Evolutionary conservation across 1,140 invertebrate genomes (phyloP).

Genomic region (Ectropis grisescens): DNA sequence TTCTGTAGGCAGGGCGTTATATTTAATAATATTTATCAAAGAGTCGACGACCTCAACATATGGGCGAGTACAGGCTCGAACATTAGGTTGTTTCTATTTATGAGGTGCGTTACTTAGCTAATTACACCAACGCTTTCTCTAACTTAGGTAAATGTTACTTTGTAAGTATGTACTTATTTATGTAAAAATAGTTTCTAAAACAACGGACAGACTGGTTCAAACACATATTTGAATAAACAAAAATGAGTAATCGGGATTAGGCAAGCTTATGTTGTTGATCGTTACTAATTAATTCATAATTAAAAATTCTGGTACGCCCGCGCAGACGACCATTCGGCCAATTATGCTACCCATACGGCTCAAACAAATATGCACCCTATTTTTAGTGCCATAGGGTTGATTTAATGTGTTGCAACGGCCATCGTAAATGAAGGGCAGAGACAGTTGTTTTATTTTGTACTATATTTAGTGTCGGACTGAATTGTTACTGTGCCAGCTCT

Average conservation of each 20-base stretch:
- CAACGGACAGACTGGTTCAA: no score
- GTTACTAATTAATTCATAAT: conserved; percentile 68
- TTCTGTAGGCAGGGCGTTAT: conserved; percentile 16
- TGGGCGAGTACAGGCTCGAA: conserved; percentile 14
- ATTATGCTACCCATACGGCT: conserved; percentile 32
- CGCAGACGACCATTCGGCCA: conserved; percentile 53
- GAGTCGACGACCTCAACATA: conserved; percentile 36
- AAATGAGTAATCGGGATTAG: conserved; percentile 38
- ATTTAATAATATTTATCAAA: conserved; percentile 37
- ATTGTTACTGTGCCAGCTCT: conserved; percentile 62
- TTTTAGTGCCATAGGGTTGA: conserved; percentile 22
- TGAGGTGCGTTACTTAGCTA: no score
- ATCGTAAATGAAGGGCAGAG: conserved; percentile 59
- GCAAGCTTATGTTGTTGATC: conserved; percentile 54
- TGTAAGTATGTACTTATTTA: no score
- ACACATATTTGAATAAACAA: no score
- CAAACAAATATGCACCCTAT: conserved; percentile 38
- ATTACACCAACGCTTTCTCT: no score
- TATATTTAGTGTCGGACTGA: conserved; percentile 64
- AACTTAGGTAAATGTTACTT: no score
- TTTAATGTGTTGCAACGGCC: conserved; percentile 27
- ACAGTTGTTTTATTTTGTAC: conserved; percentile 68
- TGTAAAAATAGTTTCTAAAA: no score
- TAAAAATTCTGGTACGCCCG: conserved; percentile 66
- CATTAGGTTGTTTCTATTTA: conserved; percentile 14